A percentile compares a stretch with the other conserved stretches of the same genome.
Evolutionary conservation across 2,797 vertebrate genomes (phyloP).

Genomic region (Lepilemur ruficaudatus): DNA sequence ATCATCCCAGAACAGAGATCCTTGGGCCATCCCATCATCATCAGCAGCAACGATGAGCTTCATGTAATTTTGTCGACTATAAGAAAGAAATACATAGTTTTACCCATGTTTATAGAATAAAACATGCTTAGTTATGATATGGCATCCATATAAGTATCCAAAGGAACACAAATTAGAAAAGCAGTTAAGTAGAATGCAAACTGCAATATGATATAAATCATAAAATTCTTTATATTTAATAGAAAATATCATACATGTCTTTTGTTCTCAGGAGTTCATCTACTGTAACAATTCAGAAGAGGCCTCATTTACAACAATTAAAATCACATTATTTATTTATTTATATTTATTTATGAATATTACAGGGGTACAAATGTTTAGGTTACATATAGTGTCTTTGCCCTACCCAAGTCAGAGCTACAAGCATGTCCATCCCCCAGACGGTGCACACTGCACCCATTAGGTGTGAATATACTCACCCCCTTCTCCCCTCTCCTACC

Average conservation of each 20-base stretch:
- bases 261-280: not conserved
- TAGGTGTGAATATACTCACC: too few species aligned
- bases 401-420: too few species aligned
- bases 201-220: not conserved
- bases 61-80: slow-evolving; percentile 88
- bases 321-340: not conserved
- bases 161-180: not conserved
- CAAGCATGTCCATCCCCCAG: too few species aligned
- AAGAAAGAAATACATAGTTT: slow-evolving; percentile 60
- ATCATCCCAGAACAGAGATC: slow-evolving; percentile 93
- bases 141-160: not conserved
- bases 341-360: too few species aligned
- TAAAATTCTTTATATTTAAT: not conserved
- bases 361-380: too few species aligned
- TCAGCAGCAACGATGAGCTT: slow-evolving; percentile 89
- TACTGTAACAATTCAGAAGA: not conserved
- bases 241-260: not conserved
- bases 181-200: not conserved
- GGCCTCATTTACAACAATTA: not conserved
- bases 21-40: slow-evolving; percentile 83
- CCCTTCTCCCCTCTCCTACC: too few species aligned
- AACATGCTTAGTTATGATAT: not conserved
- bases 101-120: not conserved
- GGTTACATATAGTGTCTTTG: too few species aligned
- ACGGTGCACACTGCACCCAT: too few species aligned